Evolutionary conservation across 2,888 invertebrate species (phyloP).

Genomic region (Tricholauxania praeusta): DNA sequence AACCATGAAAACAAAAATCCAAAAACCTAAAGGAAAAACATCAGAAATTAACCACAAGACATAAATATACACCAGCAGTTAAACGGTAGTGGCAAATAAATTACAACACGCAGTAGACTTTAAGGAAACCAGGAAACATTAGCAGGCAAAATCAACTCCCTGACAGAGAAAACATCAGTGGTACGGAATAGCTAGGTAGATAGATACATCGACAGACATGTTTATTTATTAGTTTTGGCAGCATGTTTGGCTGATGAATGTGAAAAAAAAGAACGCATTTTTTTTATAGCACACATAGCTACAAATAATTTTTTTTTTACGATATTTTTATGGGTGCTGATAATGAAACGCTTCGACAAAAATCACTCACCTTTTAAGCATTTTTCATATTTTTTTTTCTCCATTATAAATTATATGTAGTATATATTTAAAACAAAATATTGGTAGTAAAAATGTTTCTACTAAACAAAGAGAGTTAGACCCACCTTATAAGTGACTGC

Average conservation of each 20-base stretch:
- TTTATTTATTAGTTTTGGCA: slow-evolving; percentile 19
- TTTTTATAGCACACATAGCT: too few relatives aligned
- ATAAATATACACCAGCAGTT: not conserved
- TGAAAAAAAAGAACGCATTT: too few relatives aligned
- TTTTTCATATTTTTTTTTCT: too few relatives aligned
- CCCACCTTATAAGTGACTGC: too few relatives aligned
- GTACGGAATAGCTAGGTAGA: not conserved
- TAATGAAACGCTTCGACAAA: slow-evolving; percentile 7
- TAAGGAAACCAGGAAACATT: slow-evolving; percentile 33
- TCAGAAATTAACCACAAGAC: not conserved
- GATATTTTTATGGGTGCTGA: slow-evolving; percentile 28
- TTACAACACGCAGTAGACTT: slow-evolving; percentile 8
- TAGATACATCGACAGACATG: slow-evolving; percentile 3
- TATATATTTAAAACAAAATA: too few relatives aligned
- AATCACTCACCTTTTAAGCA: slow-evolving; percentile 22
- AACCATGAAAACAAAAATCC: not conserved
- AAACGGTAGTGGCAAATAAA: not conserved
- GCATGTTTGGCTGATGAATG: not conserved
- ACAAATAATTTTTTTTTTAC: slow-evolving; percentile 9
- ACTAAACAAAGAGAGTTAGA: too few relatives aligned
- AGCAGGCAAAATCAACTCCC: not conserved
- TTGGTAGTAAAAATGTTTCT: too few relatives aligned
- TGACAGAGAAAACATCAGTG: too few relatives aligned
- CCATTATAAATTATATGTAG: too few relatives aligned
- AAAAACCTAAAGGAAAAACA: not conserved